Evolutionary conservation across 2,888 invertebrate genomes (phyloP), one percentile per base, ranked within the genome.

Genomic region (Metalampra italica): DNA sequence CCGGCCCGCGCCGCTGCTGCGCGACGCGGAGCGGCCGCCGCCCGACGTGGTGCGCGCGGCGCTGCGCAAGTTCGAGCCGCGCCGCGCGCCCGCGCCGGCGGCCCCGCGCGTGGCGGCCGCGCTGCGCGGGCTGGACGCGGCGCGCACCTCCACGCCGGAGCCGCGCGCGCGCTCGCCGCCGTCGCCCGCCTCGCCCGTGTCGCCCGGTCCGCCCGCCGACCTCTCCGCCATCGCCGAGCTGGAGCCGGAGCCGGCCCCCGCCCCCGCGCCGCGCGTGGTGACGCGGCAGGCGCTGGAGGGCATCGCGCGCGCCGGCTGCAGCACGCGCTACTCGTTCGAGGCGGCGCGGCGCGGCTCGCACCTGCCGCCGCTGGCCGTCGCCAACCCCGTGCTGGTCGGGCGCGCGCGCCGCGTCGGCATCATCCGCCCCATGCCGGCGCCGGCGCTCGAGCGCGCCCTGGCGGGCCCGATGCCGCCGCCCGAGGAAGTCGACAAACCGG

Each of bases 11-110:
- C 93, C 94, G 1, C 83, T 94, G 43, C 90, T 94, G 65, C 92
- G 92, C 62, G 94, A 94, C 57, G 92, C 92, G 11, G 96, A 96
- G 67, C 91, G 96, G 44, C 97, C 97, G 1, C 97, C 97, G 13
- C 94, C 94, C 0, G 97, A 97, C 87, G 93, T 97, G 58, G 97
- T 97, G 52, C 95, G 95, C 65, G 94, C 96, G 53, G 94, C 96
- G 11, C 91, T 96, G 54, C 92, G 94, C 68, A 93, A 96, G 68
- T 97, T 97, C 82, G 97, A 97, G 76, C 90, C 91, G 41, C 90
- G 91, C 40, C 90, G 91, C 0, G 92, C 92, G 77, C 81, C 8
- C 73, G 78, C 7, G 82, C 84, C 87, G 83, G 34, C 68, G 82
- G 58, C 78, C 76, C 81, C 81, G 1, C 72, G 82, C 14, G 85